These are phyloP conservation scores for Aspidiotus rigidus DNA, from an alignment of 2,888 invertebrate species.

Conservation along the genomic window DNA sequence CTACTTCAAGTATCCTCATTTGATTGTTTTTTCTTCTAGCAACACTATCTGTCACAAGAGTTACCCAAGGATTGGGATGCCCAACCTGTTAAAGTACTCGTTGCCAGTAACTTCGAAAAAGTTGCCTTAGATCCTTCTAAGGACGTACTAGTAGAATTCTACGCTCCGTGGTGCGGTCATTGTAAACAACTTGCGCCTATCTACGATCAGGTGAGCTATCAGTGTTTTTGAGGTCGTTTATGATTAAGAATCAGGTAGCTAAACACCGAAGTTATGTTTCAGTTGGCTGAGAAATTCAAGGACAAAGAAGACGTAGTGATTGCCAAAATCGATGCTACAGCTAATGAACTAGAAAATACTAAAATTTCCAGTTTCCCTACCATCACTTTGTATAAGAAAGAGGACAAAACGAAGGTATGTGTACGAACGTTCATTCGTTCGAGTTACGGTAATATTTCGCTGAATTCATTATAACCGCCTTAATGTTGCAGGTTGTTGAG, in stretches of 20 bases:
- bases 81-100: slow-evolving; percentile 82
- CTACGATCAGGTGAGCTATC: slow-evolving; percentile 58
- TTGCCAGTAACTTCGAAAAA: slow-evolving; percentile 90
- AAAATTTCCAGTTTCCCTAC: slow-evolving; percentile 93
- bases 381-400: slow-evolving; percentile 84
- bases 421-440: background rate
- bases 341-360: slow-evolving; percentile 92
- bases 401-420: slow-evolving; percentile 60
- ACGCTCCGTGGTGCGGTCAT: slow-evolving; percentile 98
- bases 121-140: slow-evolving; percentile 79
- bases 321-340: slow-evolving; percentile 98
- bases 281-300: slow-evolving; percentile 88
- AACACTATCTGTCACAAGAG: slow-evolving; percentile 87
- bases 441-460: background rate
- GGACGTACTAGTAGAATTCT: slow-evolving; percentile 96
- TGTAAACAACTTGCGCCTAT: slow-evolving; percentile 96
- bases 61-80: slow-evolving; percentile 96
- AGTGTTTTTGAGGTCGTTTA: background rate
- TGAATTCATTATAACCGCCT: background rate
- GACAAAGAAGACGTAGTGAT: slow-evolving; percentile 73
- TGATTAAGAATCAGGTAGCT: background rate
- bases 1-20: background rate
- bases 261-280: slow-evolving; percentile 37
- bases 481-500: slow-evolving; percentile 56
- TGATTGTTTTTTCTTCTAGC: slow-evolving; percentile 44